Evolutionary conservation across 1,140 invertebrate species (phyloP).

Genomic region (Meloidogyne floridensis): DNA sequence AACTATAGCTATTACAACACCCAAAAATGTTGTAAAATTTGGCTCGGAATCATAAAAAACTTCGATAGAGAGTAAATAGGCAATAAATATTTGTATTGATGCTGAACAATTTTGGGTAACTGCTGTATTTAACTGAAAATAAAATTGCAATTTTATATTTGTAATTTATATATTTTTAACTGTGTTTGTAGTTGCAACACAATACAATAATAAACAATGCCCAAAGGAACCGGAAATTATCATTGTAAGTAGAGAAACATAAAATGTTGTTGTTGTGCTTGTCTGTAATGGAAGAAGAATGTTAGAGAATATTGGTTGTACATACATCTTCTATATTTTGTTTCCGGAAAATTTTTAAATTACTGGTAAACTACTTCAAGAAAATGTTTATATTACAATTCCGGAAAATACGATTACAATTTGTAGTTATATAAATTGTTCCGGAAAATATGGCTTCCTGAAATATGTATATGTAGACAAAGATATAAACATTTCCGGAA

Average conservation of each 20-base stretch:
- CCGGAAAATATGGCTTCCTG: no score
- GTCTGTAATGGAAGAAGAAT: constrained; percentile 24
- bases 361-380: not conserved
- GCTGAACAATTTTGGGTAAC: constrained; percentile 25
- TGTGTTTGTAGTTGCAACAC: constrained; percentile 35
- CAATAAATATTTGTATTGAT: constrained; percentile 68
- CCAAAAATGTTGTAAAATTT: constrained; percentile 46
- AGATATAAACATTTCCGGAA: no score
- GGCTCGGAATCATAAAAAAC: constrained; percentile 49
- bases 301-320: not conserved
- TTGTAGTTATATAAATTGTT: no score
- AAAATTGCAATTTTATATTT: constrained; percentile 42
- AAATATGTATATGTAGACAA: no score
- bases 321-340: not conserved
- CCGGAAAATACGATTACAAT: no score
- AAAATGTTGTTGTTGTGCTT: constrained; percentile 59
- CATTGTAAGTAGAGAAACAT: constrained; percentile 65
- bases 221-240: constrained; percentile 66
- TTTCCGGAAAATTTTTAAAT: not conserved
- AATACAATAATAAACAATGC: constrained; percentile 41
- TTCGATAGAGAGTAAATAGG: constrained; percentile 67
- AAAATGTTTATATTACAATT: not conserved
- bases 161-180: constrained; percentile 65
- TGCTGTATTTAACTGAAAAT: constrained; percentile 26
- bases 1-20: constrained; percentile 34